Evolutionary conservation across 2,797 vertebrate species (phyloP).

Genomic region (Sebastes hubbsi): DNA sequence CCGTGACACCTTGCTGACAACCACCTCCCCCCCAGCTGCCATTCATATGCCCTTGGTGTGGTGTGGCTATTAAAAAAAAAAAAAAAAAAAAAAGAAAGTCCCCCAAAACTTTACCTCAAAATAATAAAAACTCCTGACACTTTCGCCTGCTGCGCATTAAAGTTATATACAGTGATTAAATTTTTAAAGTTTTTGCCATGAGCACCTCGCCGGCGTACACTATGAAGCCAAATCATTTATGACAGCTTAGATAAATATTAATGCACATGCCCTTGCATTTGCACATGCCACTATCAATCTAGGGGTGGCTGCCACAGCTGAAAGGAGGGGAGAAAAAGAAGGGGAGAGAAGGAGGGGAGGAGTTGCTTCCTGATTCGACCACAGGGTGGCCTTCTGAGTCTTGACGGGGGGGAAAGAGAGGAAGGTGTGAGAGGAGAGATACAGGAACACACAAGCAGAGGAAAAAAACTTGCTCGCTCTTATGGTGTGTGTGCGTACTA

Average conservation of each 20-base stretch:
- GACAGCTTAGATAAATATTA: slow-evolving; percentile 99
- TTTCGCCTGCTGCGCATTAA: slow-evolving; percentile 95
- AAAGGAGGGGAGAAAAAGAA: slow-evolving; percentile 25
- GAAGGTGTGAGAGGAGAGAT: slow-evolving; percentile 22
- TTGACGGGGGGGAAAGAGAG: slow-evolving; percentile 52
- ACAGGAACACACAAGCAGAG: neutral
- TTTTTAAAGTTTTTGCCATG: slow-evolving; percentile 97
- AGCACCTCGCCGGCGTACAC: slow-evolving; percentile 91
- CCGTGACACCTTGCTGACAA: slow-evolving; percentile 52
- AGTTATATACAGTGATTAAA: slow-evolving; percentile 98
- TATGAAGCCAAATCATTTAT: slow-evolving; percentile 98
- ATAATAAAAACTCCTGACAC: slow-evolving; percentile 94
- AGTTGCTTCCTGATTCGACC: slow-evolving; percentile 90
- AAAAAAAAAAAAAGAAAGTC: slow-evolving; percentile 48
- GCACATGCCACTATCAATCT: slow-evolving; percentile 94
- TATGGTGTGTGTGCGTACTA: slow-evolving; percentile 2
- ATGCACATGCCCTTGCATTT: slow-evolving; percentile 95
- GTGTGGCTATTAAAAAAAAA: slow-evolving; percentile 60
- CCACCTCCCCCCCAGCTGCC: slow-evolving; percentile 47
- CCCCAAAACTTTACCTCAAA: slow-evolving; percentile 91
- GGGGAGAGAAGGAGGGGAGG: slow-evolving; percentile 66
- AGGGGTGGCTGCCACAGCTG: slow-evolving; percentile 71
- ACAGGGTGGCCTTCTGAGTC: slow-evolving; percentile 97
- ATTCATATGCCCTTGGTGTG: slow-evolving; percentile 58
- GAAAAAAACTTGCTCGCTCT: slow-evolving; percentile 1